A percentile compares a stretch with the other conserved stretches of the same genome.
Conservation (phyloP, 2,888 invertebrate species). For the Tinea pellionella region DNA sequence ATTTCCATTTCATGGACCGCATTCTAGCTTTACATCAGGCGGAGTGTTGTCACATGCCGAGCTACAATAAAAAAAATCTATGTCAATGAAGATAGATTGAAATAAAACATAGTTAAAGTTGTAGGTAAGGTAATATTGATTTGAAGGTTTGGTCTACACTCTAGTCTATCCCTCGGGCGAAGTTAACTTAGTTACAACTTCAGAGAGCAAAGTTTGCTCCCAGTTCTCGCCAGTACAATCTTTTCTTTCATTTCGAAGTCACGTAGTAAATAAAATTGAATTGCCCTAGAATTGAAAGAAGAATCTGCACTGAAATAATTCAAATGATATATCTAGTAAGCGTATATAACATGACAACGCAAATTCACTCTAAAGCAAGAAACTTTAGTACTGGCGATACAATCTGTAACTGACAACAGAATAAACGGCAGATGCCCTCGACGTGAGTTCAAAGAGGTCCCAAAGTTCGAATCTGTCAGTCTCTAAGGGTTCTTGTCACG, state of each 20-base stretch:
- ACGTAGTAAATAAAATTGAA: constrained; percentile 16
- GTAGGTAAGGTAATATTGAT: constrained; percentile 48
- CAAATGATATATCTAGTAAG: background rate
- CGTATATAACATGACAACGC: constrained; percentile 13
- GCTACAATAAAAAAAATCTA: no score
- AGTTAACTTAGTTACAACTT: constrained; percentile 60
- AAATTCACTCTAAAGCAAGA: constrained; percentile 18
- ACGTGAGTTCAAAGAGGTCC: constrained; percentile 11
- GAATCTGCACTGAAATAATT: no score
- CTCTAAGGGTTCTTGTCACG: constrained; percentile 22
- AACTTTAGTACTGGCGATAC: constrained; percentile 7
- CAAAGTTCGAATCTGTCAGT: constrained; percentile 15
- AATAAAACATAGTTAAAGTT: background rate
- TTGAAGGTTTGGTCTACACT: constrained; percentile 26
- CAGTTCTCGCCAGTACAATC: constrained; percentile 31
- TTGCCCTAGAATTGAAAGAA: constrained; percentile 11
- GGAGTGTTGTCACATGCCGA: no score
- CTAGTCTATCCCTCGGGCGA: constrained; percentile 28
- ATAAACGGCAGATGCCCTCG: constrained; percentile 12
- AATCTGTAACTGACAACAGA: constrained; percentile 12
- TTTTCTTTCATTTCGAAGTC: constrained; percentile 26
- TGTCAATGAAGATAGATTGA: background rate
- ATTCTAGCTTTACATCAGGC: no score
- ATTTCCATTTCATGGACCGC: no score
- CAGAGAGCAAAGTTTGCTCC: constrained; percentile 54